Conservation (phyloP, 2,888 invertebrate genomes). For the Hofmannophila pseudospretella region DNA sequence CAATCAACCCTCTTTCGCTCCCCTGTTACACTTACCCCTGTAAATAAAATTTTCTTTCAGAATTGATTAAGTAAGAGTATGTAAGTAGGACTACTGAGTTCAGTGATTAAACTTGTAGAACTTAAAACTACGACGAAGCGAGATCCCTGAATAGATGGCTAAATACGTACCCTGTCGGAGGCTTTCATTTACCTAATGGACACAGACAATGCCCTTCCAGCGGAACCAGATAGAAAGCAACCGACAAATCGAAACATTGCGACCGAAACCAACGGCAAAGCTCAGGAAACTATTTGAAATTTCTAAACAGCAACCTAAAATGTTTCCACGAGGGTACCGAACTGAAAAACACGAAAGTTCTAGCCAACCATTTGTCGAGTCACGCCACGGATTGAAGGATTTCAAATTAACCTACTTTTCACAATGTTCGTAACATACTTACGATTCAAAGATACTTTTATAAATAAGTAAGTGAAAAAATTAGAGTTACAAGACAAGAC, state of each 20-base stretch:
- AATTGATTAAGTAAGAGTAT: no score
- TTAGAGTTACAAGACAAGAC: no score
- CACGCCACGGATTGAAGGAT: constrained; percentile 58
- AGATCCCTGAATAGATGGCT: constrained; percentile 55
- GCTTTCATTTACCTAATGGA: constrained; percentile 69
- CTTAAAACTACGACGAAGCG: constrained; percentile 27
- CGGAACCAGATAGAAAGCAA: constrained; percentile 39
- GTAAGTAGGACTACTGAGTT: no score
- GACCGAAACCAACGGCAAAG: constrained; percentile 18
- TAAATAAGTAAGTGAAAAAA: constrained; percentile 8
- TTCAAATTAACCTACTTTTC: constrained; percentile 49
- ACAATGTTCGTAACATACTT: constrained; percentile 21
- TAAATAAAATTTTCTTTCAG: no score
- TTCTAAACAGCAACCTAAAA: constrained; percentile 35
- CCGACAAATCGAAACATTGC: constrained; percentile 36
- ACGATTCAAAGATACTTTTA: constrained; percentile 7
- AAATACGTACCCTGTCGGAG: constrained; percentile 49
- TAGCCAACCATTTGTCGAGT: constrained; percentile 37
- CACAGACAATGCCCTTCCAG: constrained; percentile 43
- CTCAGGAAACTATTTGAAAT: constrained; percentile 43
- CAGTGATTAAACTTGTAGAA: no score
- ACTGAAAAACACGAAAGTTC: constrained; percentile 38
- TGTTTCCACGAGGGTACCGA: constrained; percentile 26
- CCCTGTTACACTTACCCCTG: no score
- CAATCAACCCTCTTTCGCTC: no score